Evolutionary conservation across 2,797 vertebrate species (phyloP), one percentile per base, ranked within the genome.

Genomic region (Austrolebias charrua): DNA sequence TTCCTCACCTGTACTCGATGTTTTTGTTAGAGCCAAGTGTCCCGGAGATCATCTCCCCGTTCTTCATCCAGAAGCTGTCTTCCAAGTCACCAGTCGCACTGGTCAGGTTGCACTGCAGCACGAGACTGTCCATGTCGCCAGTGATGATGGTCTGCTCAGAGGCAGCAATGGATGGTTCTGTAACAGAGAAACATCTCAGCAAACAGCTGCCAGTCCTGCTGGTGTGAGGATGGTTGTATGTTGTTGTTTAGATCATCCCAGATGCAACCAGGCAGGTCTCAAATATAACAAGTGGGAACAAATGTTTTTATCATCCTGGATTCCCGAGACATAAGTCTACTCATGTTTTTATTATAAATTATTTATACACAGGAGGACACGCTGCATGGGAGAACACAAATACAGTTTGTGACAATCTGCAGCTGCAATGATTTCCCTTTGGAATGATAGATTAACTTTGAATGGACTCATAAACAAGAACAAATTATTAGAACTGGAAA

Each of bases 61-160:
- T 97, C 91, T 95, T 99, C 89, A 95, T 94, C 98, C 98, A 99
- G 90, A 87, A 96, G 89, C 93, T 96, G 29, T 89, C 83, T 52
- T 52, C 15, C 69, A 91, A 87, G 16, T 20, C 43, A 12, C 76
- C 90, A 86, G 73, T n/a, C n/a, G 82, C 80, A 43, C 83, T 88
- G 65, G 95, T 96, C 71, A 99, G 94, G 92, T 99, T 99, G 90
- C 97, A 99, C 85, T 97, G 95, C 86, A 98, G 89, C 2, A 71
- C 88, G 81, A 96, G 75, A 0, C 89, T 62, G 5, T 88, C 79
- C 4, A 66, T 61, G 24, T 87, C 88, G 58, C 42, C 53, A 1
- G 80, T 86, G 67, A 98, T 90, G 6, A 79, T 92, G 79, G 92
- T 57, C 38, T 94, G 91, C 33, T 95, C 95, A 0, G 95, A 95